Base-by-base conservation (phyloP, 2,888 invertebrate genomes). In the Drosophila colorata region DNA sequence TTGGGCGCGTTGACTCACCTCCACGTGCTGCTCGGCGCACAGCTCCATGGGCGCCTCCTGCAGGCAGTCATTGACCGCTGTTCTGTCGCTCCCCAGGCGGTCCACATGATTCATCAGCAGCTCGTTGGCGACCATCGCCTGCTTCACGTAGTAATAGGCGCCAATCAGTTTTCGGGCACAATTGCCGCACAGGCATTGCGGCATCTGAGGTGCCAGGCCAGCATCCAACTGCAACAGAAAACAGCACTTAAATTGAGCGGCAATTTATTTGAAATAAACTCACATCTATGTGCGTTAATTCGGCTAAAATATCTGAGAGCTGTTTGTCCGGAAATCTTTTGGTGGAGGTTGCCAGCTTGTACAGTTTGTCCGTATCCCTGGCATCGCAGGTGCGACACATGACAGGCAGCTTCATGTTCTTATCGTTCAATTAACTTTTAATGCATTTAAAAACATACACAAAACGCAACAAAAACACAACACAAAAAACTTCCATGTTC, bases 41-140 rank as follows among this genome's bases (percentile, higher is more conserved):
- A 90, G 69, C 51, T 90, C 90, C 75, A 90, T 90, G 3, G 90
- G 86, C 1, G 80, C 63, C 46, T 90, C 90, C 43, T 81, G 78
- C 31, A 90, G 68, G 14, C 90, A 90, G 38, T 90, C 90, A 3
- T 56, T 72, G 4, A 47, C 38, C 4, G 65, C 53, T 6, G 46
- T 14, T 6, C 58, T 66, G 23, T 57, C 48, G 6, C 52, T 40
- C 33, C 51, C 67, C 5, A 63, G 28, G 8, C 61, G 60, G 28
- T 57, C 58, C 4, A 83, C 53, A 46, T 87, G 78, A 51, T 59
- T 73, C 58, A 86, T 40, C 16, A 90, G 63, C 14, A 86, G 58
- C 4, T 74, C 75, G 40, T 90, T 81, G 9, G 85, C 85, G 31
- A 67, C 67, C 43, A 83, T 69, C 18, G 84, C 88, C 53, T 88